Conservation (phyloP, 1,140 invertebrate genomes). For the Rhyacophila brunnea region DNA sequence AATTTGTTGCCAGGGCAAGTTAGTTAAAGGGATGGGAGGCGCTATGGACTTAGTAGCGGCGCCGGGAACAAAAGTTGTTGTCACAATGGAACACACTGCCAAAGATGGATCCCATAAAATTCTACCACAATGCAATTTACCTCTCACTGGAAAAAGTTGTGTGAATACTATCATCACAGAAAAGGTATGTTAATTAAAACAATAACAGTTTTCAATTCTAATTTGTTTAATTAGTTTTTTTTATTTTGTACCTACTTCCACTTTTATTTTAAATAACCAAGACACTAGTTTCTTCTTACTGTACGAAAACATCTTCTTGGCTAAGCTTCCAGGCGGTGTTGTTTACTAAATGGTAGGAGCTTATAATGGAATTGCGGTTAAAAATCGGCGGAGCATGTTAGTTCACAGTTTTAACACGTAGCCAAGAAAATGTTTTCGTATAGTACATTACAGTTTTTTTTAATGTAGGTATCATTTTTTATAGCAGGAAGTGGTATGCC, state of each 20-base stretch:
- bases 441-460: no score
- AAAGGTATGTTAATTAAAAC: slow-evolving; percentile 60
- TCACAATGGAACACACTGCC: slow-evolving; percentile 96
- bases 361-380: no score
- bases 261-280: background rate
- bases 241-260: background rate
- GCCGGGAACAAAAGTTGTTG: slow-evolving; percentile 87
- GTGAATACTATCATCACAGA: slow-evolving; percentile 98
- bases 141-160: slow-evolving; percentile 90
- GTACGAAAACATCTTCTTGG: no score
- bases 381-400: no score
- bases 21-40: slow-evolving; percentile 99
- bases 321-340: no score
- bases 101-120: slow-evolving; percentile 94
- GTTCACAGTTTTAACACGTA: no score
- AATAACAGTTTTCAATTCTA: slow-evolving; percentile 8
- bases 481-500: no score
- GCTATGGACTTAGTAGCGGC: slow-evolving; percentile 97
- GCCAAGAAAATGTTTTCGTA: no score
- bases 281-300: no score
- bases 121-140: slow-evolving; percentile 83
- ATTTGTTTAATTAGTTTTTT: slow-evolving; percentile 3
- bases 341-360: no score
- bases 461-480: no score
- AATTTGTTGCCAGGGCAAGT: slow-evolving; percentile 69